phyloP scores from a whole-genome alignment of 2,113 vertebrate species.

The Scophthalmus maximus region DNA sequence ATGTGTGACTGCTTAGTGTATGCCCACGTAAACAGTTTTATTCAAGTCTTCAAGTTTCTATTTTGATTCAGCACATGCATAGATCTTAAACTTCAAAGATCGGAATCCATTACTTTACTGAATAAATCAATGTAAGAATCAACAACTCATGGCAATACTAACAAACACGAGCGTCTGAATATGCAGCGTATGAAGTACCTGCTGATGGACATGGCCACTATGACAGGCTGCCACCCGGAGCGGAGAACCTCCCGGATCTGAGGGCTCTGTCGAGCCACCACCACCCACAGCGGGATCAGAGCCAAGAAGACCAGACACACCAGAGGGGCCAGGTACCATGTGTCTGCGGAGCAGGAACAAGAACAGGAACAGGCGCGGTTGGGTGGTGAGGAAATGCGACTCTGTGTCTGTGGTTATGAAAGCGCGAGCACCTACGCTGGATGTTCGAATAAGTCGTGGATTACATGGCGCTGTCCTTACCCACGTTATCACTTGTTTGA shows the following conservation, averaged over 20 bases:
- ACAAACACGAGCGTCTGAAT: background rate
- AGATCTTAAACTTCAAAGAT: background rate
- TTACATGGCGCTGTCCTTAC: too few relatives aligned
- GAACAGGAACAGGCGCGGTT: too few relatives aligned
- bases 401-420: background rate
- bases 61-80: background rate
- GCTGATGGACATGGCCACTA: constrained; percentile 95
- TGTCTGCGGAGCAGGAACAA: constrained; percentile 74
- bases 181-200: constrained; percentile 85
- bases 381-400: background rate
- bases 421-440: too few relatives aligned
- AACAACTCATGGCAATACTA: background rate
- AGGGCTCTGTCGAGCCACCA: constrained; percentile 86
- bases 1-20: background rate
- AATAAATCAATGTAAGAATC: background rate
- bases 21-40: background rate
- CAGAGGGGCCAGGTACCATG: constrained; percentile 86
- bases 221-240: constrained; percentile 94
- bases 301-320: constrained; percentile 87
- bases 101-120: too few relatives aligned
- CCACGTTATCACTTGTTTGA: too few relatives aligned
- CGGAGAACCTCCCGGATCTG: constrained; percentile 88
- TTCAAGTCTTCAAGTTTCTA: background rate
- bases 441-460: background rate
- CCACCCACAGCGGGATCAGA: constrained; percentile 91